phyloP scores from a whole-genome alignment of 1,140 invertebrate genomes.

The Neodiprion fabricii region DNA sequence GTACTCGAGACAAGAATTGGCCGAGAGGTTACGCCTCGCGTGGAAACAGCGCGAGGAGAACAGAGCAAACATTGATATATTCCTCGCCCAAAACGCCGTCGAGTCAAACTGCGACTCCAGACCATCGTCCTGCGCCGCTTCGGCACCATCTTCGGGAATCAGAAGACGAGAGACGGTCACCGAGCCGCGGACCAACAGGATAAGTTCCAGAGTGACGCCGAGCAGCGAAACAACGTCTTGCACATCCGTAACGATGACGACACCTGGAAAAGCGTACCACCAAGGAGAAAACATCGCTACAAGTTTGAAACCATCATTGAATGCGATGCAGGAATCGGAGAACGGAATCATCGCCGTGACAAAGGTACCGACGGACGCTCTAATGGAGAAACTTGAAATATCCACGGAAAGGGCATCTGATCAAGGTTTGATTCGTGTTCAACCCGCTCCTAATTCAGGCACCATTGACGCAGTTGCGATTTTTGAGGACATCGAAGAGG shows the following conservation, averaged over 20 bases:
- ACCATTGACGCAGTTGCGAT: too few species aligned
- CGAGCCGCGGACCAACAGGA: slow-evolving; percentile 11
- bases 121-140: slow-evolving; percentile 35
- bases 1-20: slow-evolving; percentile 62
- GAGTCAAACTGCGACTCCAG: slow-evolving; percentile 50
- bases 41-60: slow-evolving; percentile 62
- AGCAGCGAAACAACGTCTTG: slow-evolving; percentile 23
- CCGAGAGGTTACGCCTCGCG: slow-evolving; percentile 59
- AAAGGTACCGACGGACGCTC: too few species aligned
- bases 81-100: slow-evolving; percentile 57
- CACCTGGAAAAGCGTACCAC: slow-evolving; percentile 19
- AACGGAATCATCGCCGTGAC: too few species aligned
- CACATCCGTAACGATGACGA: too few species aligned
- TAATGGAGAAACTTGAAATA: too few species aligned
- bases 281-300: slow-evolving; percentile 48
- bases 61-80: slow-evolving; percentile 64
- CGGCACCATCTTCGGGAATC: background rate
- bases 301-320: slow-evolving; percentile 29
- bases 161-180: background rate
- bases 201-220: slow-evolving; percentile 16
- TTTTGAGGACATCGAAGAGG: background rate
- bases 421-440: too few species aligned
- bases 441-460: too few species aligned
- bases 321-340: too few species aligned
- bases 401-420: too few species aligned